Base-by-base conservation (phyloP, 2,113 vertebrate species). In the Otolemur garnettii region DNA sequence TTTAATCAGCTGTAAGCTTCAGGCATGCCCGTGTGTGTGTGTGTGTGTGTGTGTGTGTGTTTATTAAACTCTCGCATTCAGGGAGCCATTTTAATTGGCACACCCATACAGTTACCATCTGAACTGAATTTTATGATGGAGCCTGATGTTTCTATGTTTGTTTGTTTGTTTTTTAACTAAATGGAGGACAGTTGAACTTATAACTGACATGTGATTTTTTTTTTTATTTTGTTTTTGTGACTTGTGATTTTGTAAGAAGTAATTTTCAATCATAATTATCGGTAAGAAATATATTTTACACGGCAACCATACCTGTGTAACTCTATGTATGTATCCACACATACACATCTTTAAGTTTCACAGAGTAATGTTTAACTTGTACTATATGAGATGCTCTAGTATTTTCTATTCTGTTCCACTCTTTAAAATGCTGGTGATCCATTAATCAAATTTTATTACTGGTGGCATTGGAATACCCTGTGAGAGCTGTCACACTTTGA, bases 1-100 rank as follows among this genome's bases (percentile, higher is more conserved):
- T 94, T 96, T 97, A 94, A 96, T 97, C 92, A 97, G 94, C 80
- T 62, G 0, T 91, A 75, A 96, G 96, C 78, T 90, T 95, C 68
- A 96, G 86, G 30, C 2, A 35, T 59, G 45, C 60, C 92, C 50
- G 66, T 10, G 5, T 45, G 30, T 84, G 66, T 10, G 5, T 45
- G 30, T 84, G 66, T 10, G 5, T 45, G 30, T 84, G 66, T 10
- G 5, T 45, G 30, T 84, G 66, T 10, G 5, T 45, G 30, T 84
- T 84, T 85, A n/a, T 87, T 95, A 57, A 26, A 81, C 35, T 11
- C 57, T 80, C 26, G 22, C 19, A 59, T 81, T 94, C 28, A 90
- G 93, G 90, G 50, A 96, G 57, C 79, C 69, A 78, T 97, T 96
- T 95, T 74, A 83, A 85, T 60, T 79, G 78, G 10, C 24, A 80